phyloP scores from a whole-genome alignment of 2,888 invertebrate species.

The Caenorhabditis sp. region DNA sequence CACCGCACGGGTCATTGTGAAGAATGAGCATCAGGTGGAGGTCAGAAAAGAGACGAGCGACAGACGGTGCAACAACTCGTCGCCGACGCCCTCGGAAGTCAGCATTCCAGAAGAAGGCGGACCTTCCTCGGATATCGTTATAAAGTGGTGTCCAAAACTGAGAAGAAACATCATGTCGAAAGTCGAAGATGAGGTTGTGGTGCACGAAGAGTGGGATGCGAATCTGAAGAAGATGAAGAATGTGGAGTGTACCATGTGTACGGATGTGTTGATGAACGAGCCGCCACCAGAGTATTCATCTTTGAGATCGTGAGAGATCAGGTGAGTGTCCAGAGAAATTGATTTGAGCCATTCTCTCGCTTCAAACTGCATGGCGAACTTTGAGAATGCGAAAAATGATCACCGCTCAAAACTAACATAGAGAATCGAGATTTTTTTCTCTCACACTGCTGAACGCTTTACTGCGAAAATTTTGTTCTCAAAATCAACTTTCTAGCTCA shows the following conservation, averaged over 20 bases:
- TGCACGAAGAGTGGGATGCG: conserved; percentile 29
- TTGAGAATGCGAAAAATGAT: too few relatives aligned
- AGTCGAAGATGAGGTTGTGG: conserved; percentile 1
- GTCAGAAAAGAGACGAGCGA: background rate
- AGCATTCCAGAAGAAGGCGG: background rate
- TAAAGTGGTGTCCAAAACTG: conserved; percentile 20
- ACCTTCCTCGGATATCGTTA: background rate
- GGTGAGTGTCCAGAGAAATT: background rate
- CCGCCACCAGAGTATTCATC: conserved; percentile 13
- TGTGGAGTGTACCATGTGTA: conserved; percentile 12
- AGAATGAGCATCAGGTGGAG: background rate
- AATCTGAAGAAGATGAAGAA: background rate
- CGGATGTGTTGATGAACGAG: conserved; percentile 20
- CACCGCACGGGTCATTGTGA: background rate
- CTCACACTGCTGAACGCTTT: too few relatives aligned
- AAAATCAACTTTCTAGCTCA: too few relatives aligned
- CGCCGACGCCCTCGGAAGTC: background rate
- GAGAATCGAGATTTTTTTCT: too few relatives aligned
- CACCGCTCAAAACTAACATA: too few relatives aligned
- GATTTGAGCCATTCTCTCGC: too few relatives aligned
- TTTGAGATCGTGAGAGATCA: background rate
- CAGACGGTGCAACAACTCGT: background rate
- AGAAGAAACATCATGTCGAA: conserved; percentile 17
- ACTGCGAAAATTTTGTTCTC: too few relatives aligned
- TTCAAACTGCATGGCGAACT: too few relatives aligned